Evolutionary conservation across 1,140 invertebrate genomes (phyloP).

Genomic region (Drosophila paulistorum): DNA sequence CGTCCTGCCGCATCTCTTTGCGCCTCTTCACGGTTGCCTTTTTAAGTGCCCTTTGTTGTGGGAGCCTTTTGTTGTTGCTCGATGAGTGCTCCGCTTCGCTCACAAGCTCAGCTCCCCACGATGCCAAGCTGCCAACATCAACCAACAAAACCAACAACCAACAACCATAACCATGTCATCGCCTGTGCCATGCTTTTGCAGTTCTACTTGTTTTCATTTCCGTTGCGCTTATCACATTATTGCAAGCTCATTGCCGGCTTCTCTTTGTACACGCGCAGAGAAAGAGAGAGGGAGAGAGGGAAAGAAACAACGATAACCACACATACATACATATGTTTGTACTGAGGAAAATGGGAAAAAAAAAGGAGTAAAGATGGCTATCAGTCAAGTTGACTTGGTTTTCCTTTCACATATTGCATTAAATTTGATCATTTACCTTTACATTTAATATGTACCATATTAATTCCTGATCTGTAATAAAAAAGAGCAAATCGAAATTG

Average conservation of each 20-base stretch:
- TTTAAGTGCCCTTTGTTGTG: conserved; percentile 73
- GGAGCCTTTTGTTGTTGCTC: conserved; percentile 27
- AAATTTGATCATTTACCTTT: conserved; percentile 16
- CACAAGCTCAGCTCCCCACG: background rate
- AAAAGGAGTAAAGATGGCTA: conserved; percentile 28
- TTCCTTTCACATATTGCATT: conserved; percentile 15
- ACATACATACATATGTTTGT: background rate
- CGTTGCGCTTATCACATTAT: conserved; percentile 77
- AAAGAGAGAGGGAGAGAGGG: background rate
- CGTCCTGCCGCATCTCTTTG: conserved; percentile 21
- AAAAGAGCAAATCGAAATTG: background rate
- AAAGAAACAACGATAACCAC: background rate
- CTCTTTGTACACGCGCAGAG: conserved; percentile 43
- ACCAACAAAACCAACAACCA: conserved; percentile 3
- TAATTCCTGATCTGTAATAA: background rate
- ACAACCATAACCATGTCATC: conserved; percentile 48
- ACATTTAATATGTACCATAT: background rate
- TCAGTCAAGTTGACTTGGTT: conserved; percentile 55
- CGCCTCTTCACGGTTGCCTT: conserved; percentile 36
- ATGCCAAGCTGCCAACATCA: background rate
- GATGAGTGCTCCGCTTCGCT: conserved; percentile 7
- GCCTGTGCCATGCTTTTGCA: conserved; percentile 48
- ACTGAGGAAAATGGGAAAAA: background rate
- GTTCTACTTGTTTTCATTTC: conserved; percentile 76
- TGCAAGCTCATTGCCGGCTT: conserved; percentile 74